Evolutionary conservation across 2,113 vertebrate species (phyloP).

Genomic region (Rhynchomys soricoides): DNA sequence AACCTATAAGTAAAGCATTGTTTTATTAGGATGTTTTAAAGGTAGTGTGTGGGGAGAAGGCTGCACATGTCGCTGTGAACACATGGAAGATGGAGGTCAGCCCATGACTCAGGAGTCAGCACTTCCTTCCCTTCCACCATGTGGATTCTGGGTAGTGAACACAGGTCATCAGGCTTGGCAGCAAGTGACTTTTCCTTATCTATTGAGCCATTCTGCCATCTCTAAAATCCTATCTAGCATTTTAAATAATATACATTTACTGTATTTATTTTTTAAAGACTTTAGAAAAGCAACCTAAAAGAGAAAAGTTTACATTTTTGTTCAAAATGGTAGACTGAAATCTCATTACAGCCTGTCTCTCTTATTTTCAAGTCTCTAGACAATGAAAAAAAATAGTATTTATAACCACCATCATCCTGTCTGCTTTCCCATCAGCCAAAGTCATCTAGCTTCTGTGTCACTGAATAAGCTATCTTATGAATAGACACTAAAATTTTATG

Average conservation of each 20-base stretch:
- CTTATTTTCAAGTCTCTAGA: not conserved
- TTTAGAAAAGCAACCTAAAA: not conserved
- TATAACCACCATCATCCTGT: not conserved
- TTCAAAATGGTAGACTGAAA: conserved; percentile 17
- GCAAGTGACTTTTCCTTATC: not conserved
- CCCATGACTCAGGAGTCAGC: not conserved
- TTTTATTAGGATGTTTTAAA: not conserved
- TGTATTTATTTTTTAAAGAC: not conserved
- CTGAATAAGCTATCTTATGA: not conserved
- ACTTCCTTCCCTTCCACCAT: not conserved
- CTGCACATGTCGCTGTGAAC: not conserved
- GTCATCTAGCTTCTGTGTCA: not conserved
- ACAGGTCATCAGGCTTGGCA: not conserved
- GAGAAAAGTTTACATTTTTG: conserved; percentile 7
- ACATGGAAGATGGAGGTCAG: not conserved
- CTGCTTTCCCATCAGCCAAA: not conserved
- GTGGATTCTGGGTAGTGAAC: not conserved
- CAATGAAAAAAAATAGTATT: not conserved
- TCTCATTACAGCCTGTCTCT: not conserved
- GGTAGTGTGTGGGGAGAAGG: no score
- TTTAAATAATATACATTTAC: not conserved
- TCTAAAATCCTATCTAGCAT: not conserved
- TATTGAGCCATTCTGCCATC: no score
- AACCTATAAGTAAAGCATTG: not conserved
- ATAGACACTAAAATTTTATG: conserved; percentile 19